Percentiles rank a stretch among this genome's conserved stretches.
phyloP scores from a whole-genome alignment of 2,888 invertebrate species.

The Meta bourneti region DNA sequence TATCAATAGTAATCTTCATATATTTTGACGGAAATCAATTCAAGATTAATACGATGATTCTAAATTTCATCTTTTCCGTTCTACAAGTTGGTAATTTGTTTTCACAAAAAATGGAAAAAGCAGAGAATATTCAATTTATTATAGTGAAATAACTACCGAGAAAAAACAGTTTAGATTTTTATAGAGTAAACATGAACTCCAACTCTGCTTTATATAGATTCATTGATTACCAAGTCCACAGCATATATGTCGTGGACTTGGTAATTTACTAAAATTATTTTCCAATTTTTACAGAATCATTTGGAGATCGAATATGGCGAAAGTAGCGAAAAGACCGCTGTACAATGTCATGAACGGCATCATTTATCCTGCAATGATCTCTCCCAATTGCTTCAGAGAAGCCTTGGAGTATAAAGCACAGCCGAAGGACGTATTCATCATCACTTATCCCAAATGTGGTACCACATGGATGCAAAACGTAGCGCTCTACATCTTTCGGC shows the following conservation, averaged over 20 bases:
- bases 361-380: slow-evolving; percentile 27
- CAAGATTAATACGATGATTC: too few relatives aligned
- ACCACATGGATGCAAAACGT: slow-evolving; percentile 77
- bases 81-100: too few relatives aligned
- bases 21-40: too few relatives aligned
- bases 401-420: slow-evolving; percentile 72
- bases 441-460: slow-evolving; percentile 77
- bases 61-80: too few relatives aligned
- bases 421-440: slow-evolving; percentile 75
- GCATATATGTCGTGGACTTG: background rate
- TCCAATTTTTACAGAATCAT: background rate
- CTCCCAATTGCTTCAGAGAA: slow-evolving; percentile 48
- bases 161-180: background rate
- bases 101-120: too few relatives aligned
- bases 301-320: background rate
- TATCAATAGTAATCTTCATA: too few relatives aligned
- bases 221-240: background rate
- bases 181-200: background rate
- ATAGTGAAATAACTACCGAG: too few relatives aligned
- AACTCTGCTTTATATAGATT: background rate
- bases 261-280: background rate
- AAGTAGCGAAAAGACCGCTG: slow-evolving; percentile 11
- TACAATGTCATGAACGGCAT: slow-evolving; percentile 61
- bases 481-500: slow-evolving; percentile 63
- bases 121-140: too few relatives aligned